These are phyloP conservation scores for Thymallus thymallus DNA, from an alignment of 2,113 vertebrate genomes.

Conservation along the genomic window DNA sequence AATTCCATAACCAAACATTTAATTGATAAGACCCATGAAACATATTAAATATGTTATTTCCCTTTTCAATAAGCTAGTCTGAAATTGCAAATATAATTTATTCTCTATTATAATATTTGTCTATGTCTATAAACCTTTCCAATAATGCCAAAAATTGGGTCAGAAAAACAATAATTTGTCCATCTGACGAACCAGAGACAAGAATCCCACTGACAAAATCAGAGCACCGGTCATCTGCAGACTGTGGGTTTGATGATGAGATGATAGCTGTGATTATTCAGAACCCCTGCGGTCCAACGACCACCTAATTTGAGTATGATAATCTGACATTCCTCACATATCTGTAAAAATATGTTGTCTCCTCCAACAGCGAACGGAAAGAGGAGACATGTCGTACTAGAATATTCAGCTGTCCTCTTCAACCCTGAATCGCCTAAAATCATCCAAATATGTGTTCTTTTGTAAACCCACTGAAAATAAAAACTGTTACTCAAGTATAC, in stretches of 20 bases:
- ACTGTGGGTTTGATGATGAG: conserved; percentile 48
- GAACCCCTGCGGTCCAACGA: conserved; percentile 15
- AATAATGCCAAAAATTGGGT: background rate
- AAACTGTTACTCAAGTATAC: too few species aligned
- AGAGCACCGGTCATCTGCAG: conserved; percentile 44
- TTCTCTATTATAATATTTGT: too few species aligned
- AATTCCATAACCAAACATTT: too few species aligned
- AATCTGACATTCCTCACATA: conserved; percentile 47
- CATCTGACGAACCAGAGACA: background rate
- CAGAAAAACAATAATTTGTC: conserved; percentile 14
- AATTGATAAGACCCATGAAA: too few species aligned
- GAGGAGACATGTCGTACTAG: background rate
- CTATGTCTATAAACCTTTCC: background rate
- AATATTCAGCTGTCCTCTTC: background rate
- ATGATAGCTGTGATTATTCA: conserved; percentile 44
- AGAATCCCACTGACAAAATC: conserved; percentile 38
- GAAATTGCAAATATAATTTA: too few species aligned
- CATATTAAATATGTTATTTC: too few species aligned
- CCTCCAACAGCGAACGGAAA: background rate
- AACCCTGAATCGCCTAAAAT: background rate
- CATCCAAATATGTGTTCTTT: background rate
- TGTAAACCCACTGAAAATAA: background rate
- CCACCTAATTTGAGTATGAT: conserved; percentile 32
- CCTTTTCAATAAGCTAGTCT: background rate
- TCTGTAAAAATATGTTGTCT: conserved; percentile 30